Base-by-base conservation (phyloP, 1,140 invertebrate species). In the Babylonia areolata region DNA sequence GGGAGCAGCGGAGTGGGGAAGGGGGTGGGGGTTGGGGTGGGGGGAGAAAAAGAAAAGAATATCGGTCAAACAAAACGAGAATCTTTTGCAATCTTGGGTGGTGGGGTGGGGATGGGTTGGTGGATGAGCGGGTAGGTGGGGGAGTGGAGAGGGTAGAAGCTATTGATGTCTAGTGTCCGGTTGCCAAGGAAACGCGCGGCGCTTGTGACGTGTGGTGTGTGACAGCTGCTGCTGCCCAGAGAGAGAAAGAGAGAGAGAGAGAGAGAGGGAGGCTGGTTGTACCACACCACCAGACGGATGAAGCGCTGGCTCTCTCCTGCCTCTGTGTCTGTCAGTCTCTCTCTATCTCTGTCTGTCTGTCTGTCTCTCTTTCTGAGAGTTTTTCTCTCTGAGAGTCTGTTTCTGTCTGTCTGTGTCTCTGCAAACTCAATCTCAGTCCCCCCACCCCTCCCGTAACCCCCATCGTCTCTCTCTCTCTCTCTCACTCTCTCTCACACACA, bases 161-260 rank as follows among this genome's bases (percentile, higher is more conserved):
- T 91, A 91, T 87, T 91, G 89, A 87, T 89, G 90, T 9, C 89
- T 89, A 23, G 58, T 91, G 31, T 87, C 86, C 84, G 90, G 90
- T 54, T 85, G 90, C 31, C 88, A 88, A 31, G 89, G 88, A 28
- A 91, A 91, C 85, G 39, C 12, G 69, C 31, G 33, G 82, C 37
- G 39, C 35, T 46, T 15, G 73, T 77, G 82, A 69, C 80, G 73
- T 81, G n/a, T 51, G 31, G 46, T 15, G 28, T 35, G 46, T 31
- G 42, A 58, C 46, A 35, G 46, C 28, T 3, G 46, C 46, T 51
- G 46, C 46, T 17, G 46, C 46, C 17, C 17, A 51, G 17, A 51
- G 46, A 17, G 46, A 17, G 46, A 3, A 17, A 17, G 46, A 51
- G 9, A 17, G 9, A 2, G 9, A 17, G 46, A 12, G 46, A 51